A percentile compares a stretch with the other conserved stretches of the same genome.
Conservation (phyloP, 2,797 vertebrate species). For the Microctenopoma stevenorrisi region DNA sequence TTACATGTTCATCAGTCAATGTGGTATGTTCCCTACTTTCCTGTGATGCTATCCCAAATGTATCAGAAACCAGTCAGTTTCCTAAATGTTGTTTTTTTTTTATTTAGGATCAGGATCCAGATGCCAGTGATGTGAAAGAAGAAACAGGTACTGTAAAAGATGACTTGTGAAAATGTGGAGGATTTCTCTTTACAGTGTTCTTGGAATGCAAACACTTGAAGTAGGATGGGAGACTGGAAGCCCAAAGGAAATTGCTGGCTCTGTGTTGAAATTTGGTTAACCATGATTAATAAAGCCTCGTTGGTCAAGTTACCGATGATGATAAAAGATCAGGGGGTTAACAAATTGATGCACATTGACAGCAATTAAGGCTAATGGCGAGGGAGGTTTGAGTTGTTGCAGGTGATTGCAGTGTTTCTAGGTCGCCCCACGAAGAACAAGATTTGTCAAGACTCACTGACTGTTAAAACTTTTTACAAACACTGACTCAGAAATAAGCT, state of each 20-base stretch:
- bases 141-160: conserved; percentile 92
- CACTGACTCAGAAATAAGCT: conserved; percentile 65
- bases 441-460: conserved; percentile 58
- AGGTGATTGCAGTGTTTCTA: conserved; percentile 82
- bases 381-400: conserved; percentile 75
- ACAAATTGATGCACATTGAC: conserved; percentile 68
- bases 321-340: conserved; percentile 42
- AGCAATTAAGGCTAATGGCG: conserved; percentile 77
- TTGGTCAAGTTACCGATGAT: background rate
- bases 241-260: conserved; percentile 91
- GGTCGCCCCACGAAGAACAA: conserved; percentile 79
- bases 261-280: conserved; percentile 78
- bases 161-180: conserved; percentile 49
- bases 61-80: background rate
- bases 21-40: conserved; percentile 40
- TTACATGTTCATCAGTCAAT: conserved; percentile 33
- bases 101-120: conserved; percentile 75
- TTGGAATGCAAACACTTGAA: conserved; percentile 74
- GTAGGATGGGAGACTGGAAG: conserved; percentile 95
- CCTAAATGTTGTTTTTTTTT: background rate
- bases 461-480: conserved; percentile 64
- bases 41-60: background rate
- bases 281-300: conserved; percentile 25
- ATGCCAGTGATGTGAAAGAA: conserved; percentile 81
- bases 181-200: conserved; percentile 57